phyloP scores from a whole-genome alignment of 2,888 invertebrate genomes.

The Syritta pipiens region DNA sequence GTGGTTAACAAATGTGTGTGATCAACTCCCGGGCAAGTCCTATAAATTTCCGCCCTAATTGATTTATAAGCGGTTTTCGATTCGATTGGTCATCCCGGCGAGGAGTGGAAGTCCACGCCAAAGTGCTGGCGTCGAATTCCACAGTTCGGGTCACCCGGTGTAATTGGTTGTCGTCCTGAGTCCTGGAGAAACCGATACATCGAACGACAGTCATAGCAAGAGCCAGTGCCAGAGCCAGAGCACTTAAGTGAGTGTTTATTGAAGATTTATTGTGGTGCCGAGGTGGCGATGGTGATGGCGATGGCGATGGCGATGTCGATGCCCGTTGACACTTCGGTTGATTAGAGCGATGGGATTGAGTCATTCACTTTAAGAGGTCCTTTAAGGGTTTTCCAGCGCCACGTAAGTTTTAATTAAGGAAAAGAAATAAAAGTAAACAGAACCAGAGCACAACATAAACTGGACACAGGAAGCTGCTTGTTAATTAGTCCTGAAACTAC shows the following conservation, averaged over 20 bases:
- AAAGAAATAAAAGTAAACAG: slow-evolving; percentile 6
- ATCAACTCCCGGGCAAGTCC: slow-evolving; percentile 50
- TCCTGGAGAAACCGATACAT: slow-evolving; percentile 37
- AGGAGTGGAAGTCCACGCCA: neutral
- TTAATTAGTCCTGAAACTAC: slow-evolving; percentile 50
- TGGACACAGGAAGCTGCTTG: slow-evolving; percentile 30
- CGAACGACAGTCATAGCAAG: slow-evolving; percentile 7
- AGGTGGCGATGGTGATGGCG: slow-evolving; percentile 38
- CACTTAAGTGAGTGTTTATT: slow-evolving; percentile 46
- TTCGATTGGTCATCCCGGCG: slow-evolving; percentile 54
- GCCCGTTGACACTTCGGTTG: neutral
- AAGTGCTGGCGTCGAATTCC: neutral
- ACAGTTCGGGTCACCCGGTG: slow-evolving; percentile 18
- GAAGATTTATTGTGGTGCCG: slow-evolving; percentile 62
- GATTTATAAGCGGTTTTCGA: slow-evolving; percentile 65
- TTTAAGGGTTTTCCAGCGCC: neutral
- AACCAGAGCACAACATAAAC: slow-evolving; percentile 3
- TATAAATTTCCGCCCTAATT: slow-evolving; percentile 66
- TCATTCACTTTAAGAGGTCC: neutral
- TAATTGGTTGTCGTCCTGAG: slow-evolving; percentile 57
- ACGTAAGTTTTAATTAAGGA: slow-evolving; percentile 37
- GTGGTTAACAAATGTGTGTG: slow-evolving; percentile 54
- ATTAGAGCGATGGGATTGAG: neutral
- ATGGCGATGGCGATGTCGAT: neutral
- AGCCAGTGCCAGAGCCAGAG: no score